These are phyloP conservation scores for Perca schrenkii DNA, from an alignment of 2,113 vertebrate genomes.

Conservation along the genomic window DNA sequence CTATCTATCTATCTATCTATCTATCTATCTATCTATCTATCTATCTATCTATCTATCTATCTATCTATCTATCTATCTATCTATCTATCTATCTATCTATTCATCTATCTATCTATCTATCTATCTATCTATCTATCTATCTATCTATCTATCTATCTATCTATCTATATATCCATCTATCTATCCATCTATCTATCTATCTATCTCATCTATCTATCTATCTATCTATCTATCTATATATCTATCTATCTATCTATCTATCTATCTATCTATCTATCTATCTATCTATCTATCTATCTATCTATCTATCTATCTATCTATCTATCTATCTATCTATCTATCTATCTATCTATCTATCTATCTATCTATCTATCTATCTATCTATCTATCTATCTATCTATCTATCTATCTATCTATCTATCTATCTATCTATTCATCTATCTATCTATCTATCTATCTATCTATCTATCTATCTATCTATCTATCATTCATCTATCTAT, in stretches of 20 bases:
- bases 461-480: not conserved
- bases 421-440: slow-evolving; percentile 29
- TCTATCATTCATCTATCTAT: too few species aligned
- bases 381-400: not conserved
- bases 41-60: slow-evolving; percentile 26
- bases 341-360: slow-evolving; percentile 32
- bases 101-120: too few species aligned
- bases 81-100: not conserved
- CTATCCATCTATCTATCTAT: not conserved
- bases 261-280: not conserved
- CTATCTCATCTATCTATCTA: too few species aligned
- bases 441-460: not conserved
- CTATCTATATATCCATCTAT: too few species aligned
- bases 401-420: slow-evolving; percentile 14
- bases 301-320: not conserved
- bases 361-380: slow-evolving; percentile 11
- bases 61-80: not conserved
- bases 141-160: not conserved
- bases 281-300: slow-evolving; percentile 32
- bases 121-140: slow-evolving; percentile 32
- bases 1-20: not conserved
- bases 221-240: slow-evolving; percentile 23
- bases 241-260: not conserved
- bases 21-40: slow-evolving; percentile 15
- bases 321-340: not conserved